Evolutionary conservation across 2,797 vertebrate species (phyloP).

Genomic region (Silurus lanzhouensis): DNA sequence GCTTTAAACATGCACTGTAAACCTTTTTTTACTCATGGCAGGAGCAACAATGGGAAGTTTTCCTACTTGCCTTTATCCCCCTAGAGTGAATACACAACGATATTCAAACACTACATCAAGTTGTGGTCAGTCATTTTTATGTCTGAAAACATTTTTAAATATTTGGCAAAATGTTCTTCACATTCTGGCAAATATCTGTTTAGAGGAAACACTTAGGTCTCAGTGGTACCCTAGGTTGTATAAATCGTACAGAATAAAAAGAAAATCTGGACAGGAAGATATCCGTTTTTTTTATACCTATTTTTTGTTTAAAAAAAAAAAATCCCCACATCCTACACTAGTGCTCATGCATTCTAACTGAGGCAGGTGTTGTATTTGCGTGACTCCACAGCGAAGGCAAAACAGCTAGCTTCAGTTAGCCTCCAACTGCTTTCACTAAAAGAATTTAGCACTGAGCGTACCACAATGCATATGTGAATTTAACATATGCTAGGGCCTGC

Average conservation of each 20-base stretch:
- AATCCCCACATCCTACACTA: neutral
- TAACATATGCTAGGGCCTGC: neutral
- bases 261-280: neutral
- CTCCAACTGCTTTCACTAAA: neutral
- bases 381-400: neutral
- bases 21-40: neutral
- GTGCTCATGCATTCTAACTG: neutral
- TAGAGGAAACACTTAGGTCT: neutral
- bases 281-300: neutral
- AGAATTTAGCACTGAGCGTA: neutral
- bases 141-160: neutral
- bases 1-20: slow-evolving; percentile 30
- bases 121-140: neutral
- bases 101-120: neutral
- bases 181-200: slow-evolving; percentile 6
- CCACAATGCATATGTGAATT: neutral
- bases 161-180: neutral
- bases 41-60: slow-evolving; percentile 18
- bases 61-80: neutral
- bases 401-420: neutral
- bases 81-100: neutral
- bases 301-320: neutral
- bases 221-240: neutral
- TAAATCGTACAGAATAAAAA: neutral
- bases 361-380: neutral